Conservation (phyloP, 2,797 vertebrate species). For the Coregonus sp. region DNA sequence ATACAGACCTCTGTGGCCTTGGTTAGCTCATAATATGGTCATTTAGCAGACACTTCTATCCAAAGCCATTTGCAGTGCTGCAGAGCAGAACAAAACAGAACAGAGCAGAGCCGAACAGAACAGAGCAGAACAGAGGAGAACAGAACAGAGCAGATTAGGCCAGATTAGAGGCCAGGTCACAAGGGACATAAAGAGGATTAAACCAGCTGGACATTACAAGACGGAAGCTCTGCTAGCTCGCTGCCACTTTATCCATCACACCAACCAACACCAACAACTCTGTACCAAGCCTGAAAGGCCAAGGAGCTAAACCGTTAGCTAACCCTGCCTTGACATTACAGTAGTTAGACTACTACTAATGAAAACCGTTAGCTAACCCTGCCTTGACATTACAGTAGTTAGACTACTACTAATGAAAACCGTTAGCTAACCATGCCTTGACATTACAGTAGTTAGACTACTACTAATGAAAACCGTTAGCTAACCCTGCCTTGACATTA, state of each 20-base stretch:
- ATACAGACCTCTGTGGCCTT: background rate
- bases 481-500: no score
- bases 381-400: no score
- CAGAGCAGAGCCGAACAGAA: constrained; percentile 39
- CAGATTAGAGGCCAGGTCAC: constrained; percentile 83
- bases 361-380: no score
- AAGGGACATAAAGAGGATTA: constrained; percentile 85
- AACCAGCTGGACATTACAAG: constrained; percentile 17
- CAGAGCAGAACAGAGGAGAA: constrained; percentile 60
- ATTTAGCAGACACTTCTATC: background rate
- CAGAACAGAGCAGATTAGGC: constrained; percentile 59
- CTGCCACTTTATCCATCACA: constrained; percentile 20
- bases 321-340: background rate
- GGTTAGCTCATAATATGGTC: background rate
- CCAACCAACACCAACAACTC: background rate
- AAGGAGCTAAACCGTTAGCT: background rate
- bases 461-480: no score
- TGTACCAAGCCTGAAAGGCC: background rate
- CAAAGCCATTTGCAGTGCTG: background rate
- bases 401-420: no score
- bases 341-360: no score
- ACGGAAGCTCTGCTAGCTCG: constrained; percentile 41
- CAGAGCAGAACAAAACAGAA: background rate
- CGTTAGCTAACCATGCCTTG: no score
- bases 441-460: no score